A percentile compares a stretch with the other conserved stretches of the same genome.
These are phyloP conservation scores for Hirtodrosophila duncani DNA, from an alignment of 2,888 invertebrate genomes.

Conservation along the genomic window DNA sequence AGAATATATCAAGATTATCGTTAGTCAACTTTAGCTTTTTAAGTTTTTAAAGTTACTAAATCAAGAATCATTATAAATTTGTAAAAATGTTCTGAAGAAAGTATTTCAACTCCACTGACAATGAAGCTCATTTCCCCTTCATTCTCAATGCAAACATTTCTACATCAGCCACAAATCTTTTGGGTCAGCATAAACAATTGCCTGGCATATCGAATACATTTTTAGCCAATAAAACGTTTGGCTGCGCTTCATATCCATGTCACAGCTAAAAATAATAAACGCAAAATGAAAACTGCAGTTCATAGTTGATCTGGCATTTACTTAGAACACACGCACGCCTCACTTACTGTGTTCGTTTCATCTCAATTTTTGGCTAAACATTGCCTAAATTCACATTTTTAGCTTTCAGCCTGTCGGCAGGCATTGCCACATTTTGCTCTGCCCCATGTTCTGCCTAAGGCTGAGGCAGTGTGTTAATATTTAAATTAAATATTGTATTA, in stretches of 20 bases:
- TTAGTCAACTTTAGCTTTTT: no score
- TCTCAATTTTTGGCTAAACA: constrained; percentile 40
- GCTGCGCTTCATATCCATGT: constrained; percentile 42
- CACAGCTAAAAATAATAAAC: constrained; percentile 60
- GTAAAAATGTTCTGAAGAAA: no score
- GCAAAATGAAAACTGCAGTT: constrained; percentile 43
- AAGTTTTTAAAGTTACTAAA: no score
- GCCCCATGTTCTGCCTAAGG: constrained; percentile 28
- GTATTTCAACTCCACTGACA: no score
- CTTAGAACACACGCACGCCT: constrained; percentile 15
- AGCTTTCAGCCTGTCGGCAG: no score
- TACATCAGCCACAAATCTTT: constrained; percentile 3
- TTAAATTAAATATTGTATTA: constrained; percentile 66
- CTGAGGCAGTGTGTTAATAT: constrained; percentile 60
- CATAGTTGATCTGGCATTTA: constrained; percentile 47
- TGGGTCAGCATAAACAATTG: constrained; percentile 7
- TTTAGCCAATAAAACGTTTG: constrained; percentile 27
- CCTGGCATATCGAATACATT: no score
- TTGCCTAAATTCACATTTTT: constrained; percentile 37
- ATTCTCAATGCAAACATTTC: no score
- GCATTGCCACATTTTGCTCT: constrained; percentile 45
- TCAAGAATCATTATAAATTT: no score
- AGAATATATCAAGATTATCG: no score
- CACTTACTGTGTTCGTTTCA: constrained; percentile 19
- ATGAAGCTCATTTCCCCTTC: no score